A percentile compares a stretch with the other conserved stretches of the same genome.
Evolutionary conservation across 1,140 invertebrate species (phyloP).

Genomic region (Thaumetopoea pityocampa): DNA sequence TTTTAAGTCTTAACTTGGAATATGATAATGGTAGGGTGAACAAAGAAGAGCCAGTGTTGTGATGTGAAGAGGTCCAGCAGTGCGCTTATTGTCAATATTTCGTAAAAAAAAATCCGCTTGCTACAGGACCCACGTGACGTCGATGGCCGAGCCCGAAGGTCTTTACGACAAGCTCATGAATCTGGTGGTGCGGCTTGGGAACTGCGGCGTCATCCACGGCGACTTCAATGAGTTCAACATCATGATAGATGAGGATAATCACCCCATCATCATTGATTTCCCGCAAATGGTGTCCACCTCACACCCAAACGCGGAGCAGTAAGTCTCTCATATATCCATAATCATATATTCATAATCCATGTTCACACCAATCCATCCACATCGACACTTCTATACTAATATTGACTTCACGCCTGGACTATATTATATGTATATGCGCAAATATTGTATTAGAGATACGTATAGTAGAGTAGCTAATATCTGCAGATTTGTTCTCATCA

Average conservation of each 20-base stretch:
- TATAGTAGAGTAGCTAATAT: no score
- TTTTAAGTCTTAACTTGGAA: no score
- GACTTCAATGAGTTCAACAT: slow-evolving; percentile 99
- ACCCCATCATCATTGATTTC: slow-evolving; percentile 97
- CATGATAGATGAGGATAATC: slow-evolving; percentile 89
- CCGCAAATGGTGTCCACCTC: slow-evolving; percentile 99
- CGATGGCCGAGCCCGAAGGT: slow-evolving; percentile 85
- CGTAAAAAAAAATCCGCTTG: no score
- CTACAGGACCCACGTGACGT: slow-evolving; percentile 89
- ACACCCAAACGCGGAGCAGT: slow-evolving; percentile 94
- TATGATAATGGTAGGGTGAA: no score
- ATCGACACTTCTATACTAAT: no score
- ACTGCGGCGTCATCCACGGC: slow-evolving; percentile 97
- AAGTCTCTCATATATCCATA: slow-evolving; percentile 42
- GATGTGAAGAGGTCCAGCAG: slow-evolving; percentile 3
- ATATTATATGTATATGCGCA: no score
- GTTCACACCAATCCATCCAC: no score
- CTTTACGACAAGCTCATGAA: slow-evolving; percentile 98
- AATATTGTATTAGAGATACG: no score
- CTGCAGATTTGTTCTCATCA: no score
- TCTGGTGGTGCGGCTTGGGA: slow-evolving; percentile 92
- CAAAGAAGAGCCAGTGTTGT: no score
- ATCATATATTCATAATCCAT: no score
- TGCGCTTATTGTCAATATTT: slow-evolving; percentile 9
- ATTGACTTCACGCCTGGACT: no score